Evolutionary conservation across 2,113 vertebrate species (phyloP).

Genomic region (Microcebus lehilahytsara): DNA sequence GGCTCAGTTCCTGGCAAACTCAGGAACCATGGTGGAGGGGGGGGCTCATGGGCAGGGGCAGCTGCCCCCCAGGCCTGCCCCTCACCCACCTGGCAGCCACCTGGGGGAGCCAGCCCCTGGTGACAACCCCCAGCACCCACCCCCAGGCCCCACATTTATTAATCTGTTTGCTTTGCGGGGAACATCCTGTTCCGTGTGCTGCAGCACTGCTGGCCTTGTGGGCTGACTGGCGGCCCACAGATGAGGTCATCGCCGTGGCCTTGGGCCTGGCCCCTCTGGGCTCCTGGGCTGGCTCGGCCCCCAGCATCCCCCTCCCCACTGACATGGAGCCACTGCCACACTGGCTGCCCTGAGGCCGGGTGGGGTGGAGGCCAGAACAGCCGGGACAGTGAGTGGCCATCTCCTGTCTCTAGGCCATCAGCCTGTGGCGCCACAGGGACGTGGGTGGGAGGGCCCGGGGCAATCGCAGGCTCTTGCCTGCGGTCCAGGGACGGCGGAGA

Average conservation of each 20-base stretch:
- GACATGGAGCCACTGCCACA: no score
- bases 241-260: slow-evolving; percentile 12
- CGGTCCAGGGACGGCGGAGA: background rate
- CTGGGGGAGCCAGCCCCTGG: background rate
- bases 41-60: no score
- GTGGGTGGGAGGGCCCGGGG: background rate
- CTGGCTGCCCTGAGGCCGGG: no score
- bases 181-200: slow-evolving; percentile 19
- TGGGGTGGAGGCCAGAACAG: background rate
- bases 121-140: accelerated
- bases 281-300: background rate
- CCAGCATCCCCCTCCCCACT: background rate
- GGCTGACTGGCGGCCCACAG: background rate
- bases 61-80: background rate
- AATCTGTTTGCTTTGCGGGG: background rate
- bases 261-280: accelerated
- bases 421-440: background rate
- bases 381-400: background rate
- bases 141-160: accelerated
- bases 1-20: background rate
- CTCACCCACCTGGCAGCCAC: background rate
- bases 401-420: background rate
- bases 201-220: slow-evolving; percentile 33
- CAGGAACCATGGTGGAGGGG: accelerated
- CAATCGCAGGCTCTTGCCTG: background rate